Percentiles rank a stretch among this genome's conserved stretches.
These are phyloP conservation scores for Eurosta solidaginis DNA, from an alignment of 1,140 invertebrate genomes.

Conservation along the genomic window DNA sequence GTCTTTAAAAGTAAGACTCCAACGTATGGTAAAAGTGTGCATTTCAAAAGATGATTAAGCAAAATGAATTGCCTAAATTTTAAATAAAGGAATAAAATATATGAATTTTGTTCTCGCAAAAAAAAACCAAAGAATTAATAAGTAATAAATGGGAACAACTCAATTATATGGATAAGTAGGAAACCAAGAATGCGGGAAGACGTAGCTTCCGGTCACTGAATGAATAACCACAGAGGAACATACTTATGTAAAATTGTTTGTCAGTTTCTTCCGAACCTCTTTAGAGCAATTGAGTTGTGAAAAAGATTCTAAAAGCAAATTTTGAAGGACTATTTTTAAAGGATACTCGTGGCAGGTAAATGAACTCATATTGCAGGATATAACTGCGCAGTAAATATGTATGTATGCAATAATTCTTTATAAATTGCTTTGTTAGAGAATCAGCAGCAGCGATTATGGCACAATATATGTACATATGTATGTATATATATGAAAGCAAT, in stretches of 20 bases:
- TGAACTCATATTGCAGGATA: background rate
- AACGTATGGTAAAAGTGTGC: background rate
- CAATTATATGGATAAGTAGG: constrained; percentile 25
- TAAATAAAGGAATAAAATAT: background rate
- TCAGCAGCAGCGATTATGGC: background rate
- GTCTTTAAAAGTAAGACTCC: background rate
- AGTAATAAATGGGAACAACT: constrained; percentile 20
- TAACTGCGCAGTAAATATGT: background rate
- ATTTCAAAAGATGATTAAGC: background rate
- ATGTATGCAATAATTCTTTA: too few relatives aligned
- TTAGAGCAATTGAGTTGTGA: background rate
- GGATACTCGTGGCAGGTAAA: constrained; percentile 17
- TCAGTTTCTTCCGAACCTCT: background rate
- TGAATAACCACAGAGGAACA: too few relatives aligned
- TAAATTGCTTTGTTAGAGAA: background rate
- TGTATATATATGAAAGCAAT: background rate
- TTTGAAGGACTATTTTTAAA: background rate
- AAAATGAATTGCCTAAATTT: constrained; percentile 16
- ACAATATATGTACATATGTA: too few relatives aligned
- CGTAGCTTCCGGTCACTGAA: constrained; percentile 1
- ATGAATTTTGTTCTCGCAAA: background rate
- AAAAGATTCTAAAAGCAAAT: background rate
- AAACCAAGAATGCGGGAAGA: constrained; percentile 8
- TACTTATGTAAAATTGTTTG: background rate
- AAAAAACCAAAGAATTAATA: background rate